Evolutionary conservation across 1,140 invertebrate genomes (phyloP).

Genomic region (Bombyx mandarina): DNA sequence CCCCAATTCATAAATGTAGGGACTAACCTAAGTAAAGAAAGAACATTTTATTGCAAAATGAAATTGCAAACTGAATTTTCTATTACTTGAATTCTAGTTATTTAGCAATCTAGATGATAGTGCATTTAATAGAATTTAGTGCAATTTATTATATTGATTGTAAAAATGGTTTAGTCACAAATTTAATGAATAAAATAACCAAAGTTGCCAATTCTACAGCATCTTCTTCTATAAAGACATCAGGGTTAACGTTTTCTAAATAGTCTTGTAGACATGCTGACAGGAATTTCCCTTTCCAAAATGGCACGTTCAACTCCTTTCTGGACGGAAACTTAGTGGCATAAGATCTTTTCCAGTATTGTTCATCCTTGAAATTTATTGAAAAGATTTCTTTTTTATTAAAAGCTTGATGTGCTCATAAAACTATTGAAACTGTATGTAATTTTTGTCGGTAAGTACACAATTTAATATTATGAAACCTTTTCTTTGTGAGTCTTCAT

Average conservation of each 20-base stretch:
- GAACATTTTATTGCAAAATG: neutral
- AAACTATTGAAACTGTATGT: too few species aligned
- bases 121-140: too few species aligned
- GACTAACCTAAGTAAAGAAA: constrained; percentile 42
- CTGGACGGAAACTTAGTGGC: constrained; percentile 42
- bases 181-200: constrained; percentile 24
- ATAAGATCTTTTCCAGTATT: constrained; percentile 60
- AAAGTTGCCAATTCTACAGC: constrained; percentile 46
- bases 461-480: too few species aligned
- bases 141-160: neutral
- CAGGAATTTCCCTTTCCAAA: constrained; percentile 63
- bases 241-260: constrained; percentile 54
- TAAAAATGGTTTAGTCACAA: neutral
- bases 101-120: too few species aligned
- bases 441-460: too few species aligned
- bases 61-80: neutral
- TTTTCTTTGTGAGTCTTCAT: too few species aligned
- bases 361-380: constrained; percentile 43
- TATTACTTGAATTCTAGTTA: neutral
- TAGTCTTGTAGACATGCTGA: constrained; percentile 57
- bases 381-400: too few species aligned
- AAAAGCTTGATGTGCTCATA: too few species aligned
- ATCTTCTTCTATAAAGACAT: constrained; percentile 55
- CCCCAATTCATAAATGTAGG: constrained; percentile 49
- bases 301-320: constrained; percentile 35